A percentile compares a stretch with the other conserved stretches of the same genome.
Evolutionary conservation across 2,888 invertebrate genomes (phyloP).

Genomic region (Luffia ferchaultella): DNA sequence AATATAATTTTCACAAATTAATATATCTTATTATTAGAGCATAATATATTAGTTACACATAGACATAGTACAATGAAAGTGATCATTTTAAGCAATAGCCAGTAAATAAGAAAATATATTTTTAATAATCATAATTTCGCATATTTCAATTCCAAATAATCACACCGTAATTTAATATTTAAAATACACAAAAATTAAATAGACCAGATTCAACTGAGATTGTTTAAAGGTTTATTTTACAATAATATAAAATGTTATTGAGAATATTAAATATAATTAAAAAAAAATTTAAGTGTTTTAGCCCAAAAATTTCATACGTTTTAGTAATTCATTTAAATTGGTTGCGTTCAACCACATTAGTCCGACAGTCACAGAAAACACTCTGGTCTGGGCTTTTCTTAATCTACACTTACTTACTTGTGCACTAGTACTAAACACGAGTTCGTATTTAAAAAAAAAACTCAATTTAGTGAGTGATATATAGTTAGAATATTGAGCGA

Average conservation of each 20-base stretch:
- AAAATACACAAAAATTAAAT: slow-evolving; percentile 22
- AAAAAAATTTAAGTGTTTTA: no score
- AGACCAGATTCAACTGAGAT: not conserved
- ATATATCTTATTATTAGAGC: not conserved
- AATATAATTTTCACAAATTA: not conserved
- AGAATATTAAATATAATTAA: no score
- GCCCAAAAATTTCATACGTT: no score
- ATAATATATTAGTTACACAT: not conserved
- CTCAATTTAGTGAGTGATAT: slow-evolving; percentile 21
- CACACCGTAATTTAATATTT: slow-evolving; percentile 20
- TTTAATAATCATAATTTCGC: not conserved
- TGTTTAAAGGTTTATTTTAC: slow-evolving; percentile 5
- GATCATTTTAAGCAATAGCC: not conserved
- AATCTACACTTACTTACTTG: slow-evolving; percentile 28
- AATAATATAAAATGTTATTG: slow-evolving; percentile 8
- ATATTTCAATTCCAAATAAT: not conserved
- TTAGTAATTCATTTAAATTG: no score
- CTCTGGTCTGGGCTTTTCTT: slow-evolving; percentile 6
- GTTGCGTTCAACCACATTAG: no score
- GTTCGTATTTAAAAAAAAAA: slow-evolving; percentile 26
- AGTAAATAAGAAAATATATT: not conserved
- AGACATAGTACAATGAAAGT: not conserved
- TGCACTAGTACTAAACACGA: slow-evolving; percentile 36
- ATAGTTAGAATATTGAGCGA: slow-evolving; percentile 20
- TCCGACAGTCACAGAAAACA: not conserved